Evolutionary conservation across 2,113 vertebrate genomes (phyloP), one percentile per base, ranked within the genome.

Genomic region (Lethenteron camtschaticum): DNA sequence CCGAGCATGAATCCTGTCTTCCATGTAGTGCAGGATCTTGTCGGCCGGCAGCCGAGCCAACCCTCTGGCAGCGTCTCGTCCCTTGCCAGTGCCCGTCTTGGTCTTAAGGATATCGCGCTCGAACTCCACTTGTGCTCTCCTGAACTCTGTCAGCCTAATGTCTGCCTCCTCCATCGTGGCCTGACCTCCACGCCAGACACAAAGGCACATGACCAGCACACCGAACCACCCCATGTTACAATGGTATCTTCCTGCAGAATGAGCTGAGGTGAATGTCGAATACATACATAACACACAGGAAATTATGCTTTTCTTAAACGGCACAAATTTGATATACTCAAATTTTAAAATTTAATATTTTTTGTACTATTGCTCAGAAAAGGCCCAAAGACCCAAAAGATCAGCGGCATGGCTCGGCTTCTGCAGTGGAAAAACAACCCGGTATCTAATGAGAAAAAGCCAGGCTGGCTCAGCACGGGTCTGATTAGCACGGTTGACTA

Each of bases 141-240:
- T 79, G 16, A 82, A 9, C 58, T 84, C 82, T 5, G 10, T 4
- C 70, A 79, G 74, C 57, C 79, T 78, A 55, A 79, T 70, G 18
- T 83, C 82, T 10, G 80, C 77, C 75, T 83, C 84, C 71, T 83
- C 81, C 3, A 81, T 73, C 58, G 76, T 77, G 16, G 84, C 83
- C 84, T 87, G 71, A 41, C 41, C 41, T 41, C 41, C 41, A 41
- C 5, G 6, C 3, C 68, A 57, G 66, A 70, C 12, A 70, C 14
- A 68, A 68, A 69, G 5, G 41, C 41, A 41, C 41, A 41, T 41
- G 6, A 41, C 41, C 41, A 41, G 41, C 41, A 41, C 41, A 41
- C 41, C 41, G 41, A 6, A 41, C 41, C 41, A 41, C 41, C 1
- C 41, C 41, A 41, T 41, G 41, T 41, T 2, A 41, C 41, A 41